Evolutionary conservation across 2,113 vertebrate genomes (phyloP).

Genomic region (Chroicocephalus ridibundus): DNA sequence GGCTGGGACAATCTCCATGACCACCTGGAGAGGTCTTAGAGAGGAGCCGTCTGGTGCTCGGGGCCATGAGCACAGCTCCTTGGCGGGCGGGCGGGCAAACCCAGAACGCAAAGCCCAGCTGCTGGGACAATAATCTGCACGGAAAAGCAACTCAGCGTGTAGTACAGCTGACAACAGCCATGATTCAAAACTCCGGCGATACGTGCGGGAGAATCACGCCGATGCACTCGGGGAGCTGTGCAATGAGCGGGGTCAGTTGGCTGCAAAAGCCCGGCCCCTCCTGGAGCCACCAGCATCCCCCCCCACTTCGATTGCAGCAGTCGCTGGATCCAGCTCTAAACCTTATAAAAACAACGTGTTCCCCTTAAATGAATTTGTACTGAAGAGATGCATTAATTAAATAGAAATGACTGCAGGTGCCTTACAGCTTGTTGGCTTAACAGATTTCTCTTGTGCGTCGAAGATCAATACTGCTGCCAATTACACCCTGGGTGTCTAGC

Average conservation of each 20-base stretch:
- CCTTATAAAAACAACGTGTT: rapidly evolving
- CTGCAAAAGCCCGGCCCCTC: not conserved
- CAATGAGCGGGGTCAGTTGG: not conserved
- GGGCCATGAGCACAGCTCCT: rapidly evolving
- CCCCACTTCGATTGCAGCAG: not conserved
- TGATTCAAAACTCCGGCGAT: not conserved
- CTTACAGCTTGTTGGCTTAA: not conserved
- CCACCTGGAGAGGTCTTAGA: not conserved
- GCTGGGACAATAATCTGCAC: not conserved
- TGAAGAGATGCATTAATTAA: not conserved
- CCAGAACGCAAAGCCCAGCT: not conserved
- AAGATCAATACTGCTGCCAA: constrained; percentile 26
- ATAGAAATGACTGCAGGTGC: not conserved
- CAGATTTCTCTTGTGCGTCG: not conserved
- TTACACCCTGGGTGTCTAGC: not conserved
- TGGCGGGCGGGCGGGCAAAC: not conserved
- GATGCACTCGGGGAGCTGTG: rapidly evolving
- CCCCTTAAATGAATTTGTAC: not conserved
- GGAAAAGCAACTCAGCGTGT: not conserved
- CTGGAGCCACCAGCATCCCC: rapidly evolving
- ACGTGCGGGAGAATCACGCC: not conserved
- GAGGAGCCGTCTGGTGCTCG: not conserved
- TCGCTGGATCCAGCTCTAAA: not conserved
- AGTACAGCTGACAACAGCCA: not conserved
- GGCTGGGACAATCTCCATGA: not conserved